Conservation (phyloP, 2,888 invertebrate genomes). For the Diloba caeruleocephala region DNA sequence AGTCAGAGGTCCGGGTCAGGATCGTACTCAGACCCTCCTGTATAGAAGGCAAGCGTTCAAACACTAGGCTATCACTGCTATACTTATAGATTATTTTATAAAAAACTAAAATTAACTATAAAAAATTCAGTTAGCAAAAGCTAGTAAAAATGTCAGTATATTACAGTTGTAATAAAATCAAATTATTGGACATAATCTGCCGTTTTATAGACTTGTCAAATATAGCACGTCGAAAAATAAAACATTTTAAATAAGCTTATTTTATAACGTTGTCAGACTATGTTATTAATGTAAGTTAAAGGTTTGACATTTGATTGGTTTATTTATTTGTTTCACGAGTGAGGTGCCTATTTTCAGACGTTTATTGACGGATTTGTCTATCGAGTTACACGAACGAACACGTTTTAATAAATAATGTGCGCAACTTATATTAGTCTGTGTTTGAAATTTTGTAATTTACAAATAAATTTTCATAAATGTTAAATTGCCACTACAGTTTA, state of each 20-base stretch:
- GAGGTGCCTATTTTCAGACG: background rate
- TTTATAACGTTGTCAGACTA: background rate
- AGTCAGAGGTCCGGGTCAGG: no score
- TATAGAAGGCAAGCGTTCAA: no score
- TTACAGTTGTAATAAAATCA: background rate
- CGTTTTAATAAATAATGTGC: slow-evolving; percentile 13
- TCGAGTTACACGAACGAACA: no score
- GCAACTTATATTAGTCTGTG: background rate
- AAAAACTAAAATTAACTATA: no score
- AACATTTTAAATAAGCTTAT: slow-evolving; percentile 1
- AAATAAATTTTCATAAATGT: no score
- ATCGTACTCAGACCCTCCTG: no score
- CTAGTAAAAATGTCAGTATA: no score
- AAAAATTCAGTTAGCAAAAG: no score
- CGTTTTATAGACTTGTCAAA: background rate
- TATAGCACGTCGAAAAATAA: background rate
- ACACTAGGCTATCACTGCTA: no score
- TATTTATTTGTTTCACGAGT: slow-evolving; percentile 1
- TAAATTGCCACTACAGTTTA: no score
- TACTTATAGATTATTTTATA: no score
- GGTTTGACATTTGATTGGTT: slow-evolving; percentile 5
- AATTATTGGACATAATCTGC: background rate
- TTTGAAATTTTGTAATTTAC: background rate
- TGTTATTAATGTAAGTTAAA: background rate
- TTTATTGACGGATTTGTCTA: background rate